Conservation (phyloP, 2,797 vertebrate species). For the Knipowitschia caucasica region DNA sequence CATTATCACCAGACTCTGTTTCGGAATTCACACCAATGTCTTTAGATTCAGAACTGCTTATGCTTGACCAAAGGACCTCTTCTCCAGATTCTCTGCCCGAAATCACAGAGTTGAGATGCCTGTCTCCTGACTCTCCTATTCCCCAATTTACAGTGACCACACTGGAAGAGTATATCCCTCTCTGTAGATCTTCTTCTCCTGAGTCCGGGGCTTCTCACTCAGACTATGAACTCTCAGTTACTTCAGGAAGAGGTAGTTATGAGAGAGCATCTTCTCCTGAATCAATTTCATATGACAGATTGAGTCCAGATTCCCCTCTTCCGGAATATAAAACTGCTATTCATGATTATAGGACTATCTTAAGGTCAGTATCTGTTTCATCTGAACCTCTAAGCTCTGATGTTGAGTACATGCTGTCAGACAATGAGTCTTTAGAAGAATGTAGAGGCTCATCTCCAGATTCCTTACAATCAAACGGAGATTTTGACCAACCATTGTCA, state of each 20-base stretch:
- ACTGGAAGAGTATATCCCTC: conserved; percentile 15
- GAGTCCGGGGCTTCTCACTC: conserved; percentile 46
- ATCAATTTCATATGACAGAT: conserved; percentile 37
- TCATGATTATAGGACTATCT: conserved; percentile 28
- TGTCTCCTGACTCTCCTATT: conserved; percentile 67
- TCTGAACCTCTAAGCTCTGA: conserved; percentile 47
- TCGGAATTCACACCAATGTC: conserved; percentile 50
- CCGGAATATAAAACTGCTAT: conserved; percentile 34
- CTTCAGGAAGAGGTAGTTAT: conserved; percentile 20
- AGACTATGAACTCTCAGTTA: conserved; percentile 49
- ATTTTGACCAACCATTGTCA: conserved; percentile 24
- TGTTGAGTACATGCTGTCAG: conserved; percentile 17
- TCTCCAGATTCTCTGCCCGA: conserved; percentile 63
- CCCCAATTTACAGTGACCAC: conserved; percentile 46
- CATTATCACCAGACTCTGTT: conserved; percentile 41
- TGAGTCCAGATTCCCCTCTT: conserved; percentile 50
- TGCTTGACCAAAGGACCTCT: conserved; percentile 42
- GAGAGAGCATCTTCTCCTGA: conserved; percentile 54
- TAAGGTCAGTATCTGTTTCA: conserved; percentile 46
- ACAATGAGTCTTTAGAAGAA: conserved; percentile 23
- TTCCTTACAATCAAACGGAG: conserved; percentile 12
- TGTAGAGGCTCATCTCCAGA: conserved; percentile 37
- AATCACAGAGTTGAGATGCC: conserved; percentile 37
- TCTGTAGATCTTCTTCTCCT: conserved; percentile 39
- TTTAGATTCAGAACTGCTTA: conserved; percentile 23